Percentiles rank a stretch among this genome's conserved stretches.
phyloP scores from a whole-genome alignment of 2,797 vertebrate genomes.

The Catharus ustulatus region DNA sequence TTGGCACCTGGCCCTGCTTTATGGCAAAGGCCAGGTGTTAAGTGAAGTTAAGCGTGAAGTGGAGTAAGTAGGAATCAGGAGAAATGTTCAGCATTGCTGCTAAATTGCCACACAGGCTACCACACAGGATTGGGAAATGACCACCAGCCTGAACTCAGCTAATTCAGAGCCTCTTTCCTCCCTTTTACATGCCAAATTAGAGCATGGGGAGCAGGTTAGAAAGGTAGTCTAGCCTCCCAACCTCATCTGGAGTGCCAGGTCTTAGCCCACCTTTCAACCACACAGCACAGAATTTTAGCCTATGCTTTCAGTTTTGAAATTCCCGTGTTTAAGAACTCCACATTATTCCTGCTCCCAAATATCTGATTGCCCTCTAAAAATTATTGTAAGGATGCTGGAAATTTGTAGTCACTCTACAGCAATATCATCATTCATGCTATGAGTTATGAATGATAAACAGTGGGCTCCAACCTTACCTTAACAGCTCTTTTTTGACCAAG shows the following conservation, averaged over 20 bases:
- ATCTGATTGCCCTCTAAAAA: background rate
- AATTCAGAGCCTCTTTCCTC: background rate
- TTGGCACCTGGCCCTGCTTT: background rate
- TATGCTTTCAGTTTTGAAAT: background rate
- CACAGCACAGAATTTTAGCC: background rate
- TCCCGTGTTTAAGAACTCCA: background rate
- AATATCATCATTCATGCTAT: background rate
- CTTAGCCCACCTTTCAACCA: background rate
- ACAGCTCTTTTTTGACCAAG: slow-evolving; percentile 31
- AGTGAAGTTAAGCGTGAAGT: background rate
- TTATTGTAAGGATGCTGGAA: background rate
- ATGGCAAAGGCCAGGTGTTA: background rate
- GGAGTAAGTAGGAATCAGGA: background rate
- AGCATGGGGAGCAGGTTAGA: background rate
- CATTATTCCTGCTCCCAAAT: background rate
- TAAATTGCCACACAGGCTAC: too few relatives aligned
- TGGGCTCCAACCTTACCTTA: background rate
- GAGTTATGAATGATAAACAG: background rate
- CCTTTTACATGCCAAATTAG: background rate
- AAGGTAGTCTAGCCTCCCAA: background rate
- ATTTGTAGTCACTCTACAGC: background rate
- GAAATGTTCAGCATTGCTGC: background rate
- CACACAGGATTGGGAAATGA: background rate
- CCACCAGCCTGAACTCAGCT: background rate
- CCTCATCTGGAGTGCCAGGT: background rate